A percentile compares a stretch with the other conserved stretches of the same genome.
phyloP scores from a whole-genome alignment of 2,113 vertebrate species.

The Corythoichthys haematopterus region DNA sequence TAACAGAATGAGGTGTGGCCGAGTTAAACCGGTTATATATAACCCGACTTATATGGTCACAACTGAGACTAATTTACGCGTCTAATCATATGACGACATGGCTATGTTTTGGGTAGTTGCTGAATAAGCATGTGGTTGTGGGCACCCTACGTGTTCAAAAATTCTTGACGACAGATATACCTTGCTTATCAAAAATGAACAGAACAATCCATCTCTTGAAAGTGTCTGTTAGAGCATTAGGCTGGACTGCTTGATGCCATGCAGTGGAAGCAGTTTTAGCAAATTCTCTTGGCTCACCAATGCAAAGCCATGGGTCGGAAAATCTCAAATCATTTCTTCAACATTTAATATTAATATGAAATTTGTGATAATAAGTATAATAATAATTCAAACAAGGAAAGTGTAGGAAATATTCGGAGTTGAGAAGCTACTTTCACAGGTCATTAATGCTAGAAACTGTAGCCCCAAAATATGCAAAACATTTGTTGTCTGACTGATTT shows the following conservation, averaged over 20 bases:
- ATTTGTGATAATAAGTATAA: neutral
- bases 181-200: neutral
- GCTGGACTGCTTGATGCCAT: conserved; percentile 33
- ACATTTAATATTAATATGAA: neutral
- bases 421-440: neutral
- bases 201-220: neutral
- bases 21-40: too few species aligned
- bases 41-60: neutral
- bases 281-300: conserved; percentile 52
- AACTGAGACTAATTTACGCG: neutral
- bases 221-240: conserved; percentile 15
- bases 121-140: neutral
- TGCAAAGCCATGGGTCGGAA: conserved; percentile 42
- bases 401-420: neutral
- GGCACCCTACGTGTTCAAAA: neutral
- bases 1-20: too few species aligned
- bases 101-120: neutral
- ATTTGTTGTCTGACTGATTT: neutral
- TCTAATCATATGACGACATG: neutral
- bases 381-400: neutral
- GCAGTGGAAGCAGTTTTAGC: conserved; percentile 43
- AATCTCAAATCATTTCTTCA: conserved; percentile 5
- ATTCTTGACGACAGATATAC: neutral
- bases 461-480: neutral
- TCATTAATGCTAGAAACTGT: neutral